Percentiles rank a stretch among this genome's conserved stretches.
phyloP scores from a whole-genome alignment of 2,888 invertebrate genomes.

The Agrypnus murinus region DNA sequence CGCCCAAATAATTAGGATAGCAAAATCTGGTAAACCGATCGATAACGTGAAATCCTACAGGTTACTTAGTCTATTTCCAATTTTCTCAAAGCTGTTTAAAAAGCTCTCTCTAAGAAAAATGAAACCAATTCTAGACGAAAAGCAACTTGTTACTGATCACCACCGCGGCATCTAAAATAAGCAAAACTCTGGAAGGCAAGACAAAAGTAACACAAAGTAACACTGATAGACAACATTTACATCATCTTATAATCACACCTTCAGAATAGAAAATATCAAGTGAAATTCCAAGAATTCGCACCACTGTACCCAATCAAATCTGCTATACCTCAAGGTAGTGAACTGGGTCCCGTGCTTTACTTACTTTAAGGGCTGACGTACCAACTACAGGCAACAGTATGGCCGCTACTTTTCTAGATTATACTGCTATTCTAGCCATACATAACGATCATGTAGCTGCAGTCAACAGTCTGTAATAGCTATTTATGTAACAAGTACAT shows the following conservation, averaged over 20 bases:
- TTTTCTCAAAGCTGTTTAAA: background rate
- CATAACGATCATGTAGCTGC: background rate
- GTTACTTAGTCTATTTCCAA: background rate
- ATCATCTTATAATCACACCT: background rate
- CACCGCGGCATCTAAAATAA: background rate
- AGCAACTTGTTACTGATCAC: background rate
- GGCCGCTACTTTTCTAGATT: background rate
- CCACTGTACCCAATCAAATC: slow-evolving; percentile 2
- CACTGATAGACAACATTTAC: background rate
- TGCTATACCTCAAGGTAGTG: background rate
- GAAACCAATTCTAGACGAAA: background rate
- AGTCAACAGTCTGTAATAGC: no score
- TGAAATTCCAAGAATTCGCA: background rate
- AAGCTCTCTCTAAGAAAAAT: background rate
- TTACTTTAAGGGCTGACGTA: background rate
- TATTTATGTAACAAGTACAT: no score
- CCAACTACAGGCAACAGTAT: background rate
- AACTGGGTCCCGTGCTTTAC: no score
- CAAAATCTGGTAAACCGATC: no score
- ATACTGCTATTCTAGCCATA: background rate
- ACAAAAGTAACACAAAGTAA: background rate
- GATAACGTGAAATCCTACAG: background rate
- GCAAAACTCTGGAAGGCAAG: background rate
- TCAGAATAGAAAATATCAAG: background rate
- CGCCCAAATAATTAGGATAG: no score